phyloP scores from a whole-genome alignment of 2,797 vertebrate genomes.

The Pristis pectinata region DNA sequence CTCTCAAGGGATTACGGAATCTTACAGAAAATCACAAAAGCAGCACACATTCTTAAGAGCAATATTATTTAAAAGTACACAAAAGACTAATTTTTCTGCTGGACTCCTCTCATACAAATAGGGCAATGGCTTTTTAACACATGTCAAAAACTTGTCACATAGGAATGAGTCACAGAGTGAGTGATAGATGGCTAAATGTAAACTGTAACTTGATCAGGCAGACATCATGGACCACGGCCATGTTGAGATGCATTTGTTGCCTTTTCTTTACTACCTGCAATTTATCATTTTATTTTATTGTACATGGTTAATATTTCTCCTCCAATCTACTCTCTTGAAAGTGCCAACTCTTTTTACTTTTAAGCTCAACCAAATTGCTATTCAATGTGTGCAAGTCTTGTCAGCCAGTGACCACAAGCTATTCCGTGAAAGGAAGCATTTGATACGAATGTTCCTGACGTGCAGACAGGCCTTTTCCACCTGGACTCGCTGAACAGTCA shows the following conservation, averaged over 20 bases:
- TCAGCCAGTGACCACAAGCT: not conserved
- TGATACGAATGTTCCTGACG: not conserved
- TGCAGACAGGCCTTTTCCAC: not conserved
- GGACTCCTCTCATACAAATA: not conserved
- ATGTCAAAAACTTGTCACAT: not conserved
- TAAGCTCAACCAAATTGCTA: not conserved
- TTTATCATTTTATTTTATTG: not conserved
- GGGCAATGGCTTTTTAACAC: not conserved
- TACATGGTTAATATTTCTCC: not conserved
- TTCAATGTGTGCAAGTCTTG: not conserved
- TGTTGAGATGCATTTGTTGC: not conserved
- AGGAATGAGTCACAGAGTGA: not conserved
- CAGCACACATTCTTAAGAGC: not conserved
- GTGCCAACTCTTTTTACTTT: not conserved
- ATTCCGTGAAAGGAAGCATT: not conserved
- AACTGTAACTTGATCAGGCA: not conserved
- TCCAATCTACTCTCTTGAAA: not conserved
- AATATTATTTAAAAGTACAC: not conserved
- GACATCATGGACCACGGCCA: not conserved
- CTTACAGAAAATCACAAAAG: not conserved
- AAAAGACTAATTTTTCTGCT: not conserved
- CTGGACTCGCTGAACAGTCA: not conserved
- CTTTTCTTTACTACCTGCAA: not conserved
- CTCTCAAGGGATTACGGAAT: not conserved
- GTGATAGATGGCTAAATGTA: not conserved